Percentiles rank a stretch among this genome's conserved stretches.
These are phyloP conservation scores for Elephas maximus DNA, from an alignment of 2,113 vertebrate genomes.

Conservation along the genomic window DNA sequence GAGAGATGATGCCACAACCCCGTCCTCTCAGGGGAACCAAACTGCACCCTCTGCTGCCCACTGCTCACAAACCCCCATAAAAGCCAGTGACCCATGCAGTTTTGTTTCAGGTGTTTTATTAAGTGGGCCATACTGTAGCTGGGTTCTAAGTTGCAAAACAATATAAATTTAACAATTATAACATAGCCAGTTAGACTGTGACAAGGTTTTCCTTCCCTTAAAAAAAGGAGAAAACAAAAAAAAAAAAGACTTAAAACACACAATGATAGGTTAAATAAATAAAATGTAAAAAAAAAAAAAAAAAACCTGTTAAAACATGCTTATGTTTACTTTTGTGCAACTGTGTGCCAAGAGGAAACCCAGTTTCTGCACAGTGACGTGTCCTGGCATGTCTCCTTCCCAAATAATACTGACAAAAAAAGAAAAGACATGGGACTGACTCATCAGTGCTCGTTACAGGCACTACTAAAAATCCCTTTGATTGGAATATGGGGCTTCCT, in stretches of 20 bases:
- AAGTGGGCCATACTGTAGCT: slow-evolving; percentile 87
- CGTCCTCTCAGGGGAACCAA: background rate
- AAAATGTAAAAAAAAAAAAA: slow-evolving; percentile 71
- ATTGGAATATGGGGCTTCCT: slow-evolving; percentile 81
- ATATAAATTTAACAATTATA: slow-evolving; percentile 84
- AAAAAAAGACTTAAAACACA: slow-evolving; percentile 86
- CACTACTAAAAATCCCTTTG: slow-evolving; percentile 84
- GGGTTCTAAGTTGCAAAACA: slow-evolving; percentile 86
- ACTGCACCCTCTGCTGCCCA: background rate
- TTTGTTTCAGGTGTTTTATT: slow-evolving; percentile 87
- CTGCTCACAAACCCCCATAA: background rate
- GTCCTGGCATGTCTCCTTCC: slow-evolving; percentile 83
- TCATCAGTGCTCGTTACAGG: slow-evolving; percentile 71
- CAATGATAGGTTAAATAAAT: slow-evolving; percentile 91
- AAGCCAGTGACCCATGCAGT: slow-evolving; percentile 18
- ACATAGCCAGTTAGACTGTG: slow-evolving; percentile 85
- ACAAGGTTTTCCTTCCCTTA: slow-evolving; percentile 78
- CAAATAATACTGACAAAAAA: slow-evolving; percentile 92
- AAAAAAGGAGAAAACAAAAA: slow-evolving; percentile 64
- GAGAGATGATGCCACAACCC: background rate
- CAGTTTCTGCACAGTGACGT: slow-evolving; percentile 81
- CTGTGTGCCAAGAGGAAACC: slow-evolving; percentile 87
- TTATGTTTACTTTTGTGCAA: slow-evolving; percentile 87
- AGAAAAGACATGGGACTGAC: slow-evolving; percentile 81
- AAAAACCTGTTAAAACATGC: slow-evolving; percentile 88